phyloP scores from a whole-genome alignment of 1,140 invertebrate genomes.

The Atta colombica region DNA sequence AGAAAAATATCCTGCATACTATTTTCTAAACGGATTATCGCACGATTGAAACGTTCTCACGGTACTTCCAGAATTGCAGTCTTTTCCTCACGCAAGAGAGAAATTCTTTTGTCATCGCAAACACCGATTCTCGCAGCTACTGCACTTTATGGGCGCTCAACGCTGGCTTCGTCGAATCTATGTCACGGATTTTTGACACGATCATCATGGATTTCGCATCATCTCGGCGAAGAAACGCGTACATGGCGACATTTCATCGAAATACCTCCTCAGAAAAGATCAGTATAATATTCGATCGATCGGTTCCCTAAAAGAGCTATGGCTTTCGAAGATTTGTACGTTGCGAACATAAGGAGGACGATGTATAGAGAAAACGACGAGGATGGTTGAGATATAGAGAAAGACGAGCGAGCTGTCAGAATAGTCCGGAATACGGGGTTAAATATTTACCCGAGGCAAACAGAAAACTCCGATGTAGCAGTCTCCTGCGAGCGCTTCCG shows the following conservation, averaged over 20 bases:
- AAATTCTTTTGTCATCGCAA: constrained; percentile 25
- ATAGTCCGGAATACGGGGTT: constrained; percentile 63
- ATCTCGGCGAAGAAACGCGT: constrained; percentile 21
- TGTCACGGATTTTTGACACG: constrained; percentile 37
- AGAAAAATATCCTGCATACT: neutral
- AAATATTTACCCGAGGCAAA: constrained; percentile 81
- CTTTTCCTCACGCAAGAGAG: constrained; percentile 8
- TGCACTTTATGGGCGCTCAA: constrained; percentile 12
- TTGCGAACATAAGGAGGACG: constrained; percentile 10
- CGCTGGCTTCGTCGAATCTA: constrained; percentile 39
- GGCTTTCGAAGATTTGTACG: constrained; percentile 11
- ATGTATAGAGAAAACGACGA: constrained; percentile 1
- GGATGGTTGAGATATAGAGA: constrained; percentile 14
- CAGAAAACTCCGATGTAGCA: constrained; percentile 72
- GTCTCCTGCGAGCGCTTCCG: constrained; percentile 64
- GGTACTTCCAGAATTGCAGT: constrained; percentile 18
- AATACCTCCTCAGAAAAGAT: constrained; percentile 16
- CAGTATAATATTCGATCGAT: constrained; percentile 73
- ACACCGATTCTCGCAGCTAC: constrained; percentile 7
- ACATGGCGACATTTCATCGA: constrained; percentile 36
- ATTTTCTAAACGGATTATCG: constrained; percentile 36
- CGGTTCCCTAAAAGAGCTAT: constrained; percentile 17
- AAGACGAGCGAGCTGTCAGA: constrained; percentile 53
- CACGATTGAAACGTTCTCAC: constrained; percentile 5
- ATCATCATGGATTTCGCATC: constrained; percentile 24